Percentiles rank a stretch among this genome's conserved stretches.
Conservation (phyloP, 2,888 invertebrate genomes). For the Trachelus troglodyta region DNA sequence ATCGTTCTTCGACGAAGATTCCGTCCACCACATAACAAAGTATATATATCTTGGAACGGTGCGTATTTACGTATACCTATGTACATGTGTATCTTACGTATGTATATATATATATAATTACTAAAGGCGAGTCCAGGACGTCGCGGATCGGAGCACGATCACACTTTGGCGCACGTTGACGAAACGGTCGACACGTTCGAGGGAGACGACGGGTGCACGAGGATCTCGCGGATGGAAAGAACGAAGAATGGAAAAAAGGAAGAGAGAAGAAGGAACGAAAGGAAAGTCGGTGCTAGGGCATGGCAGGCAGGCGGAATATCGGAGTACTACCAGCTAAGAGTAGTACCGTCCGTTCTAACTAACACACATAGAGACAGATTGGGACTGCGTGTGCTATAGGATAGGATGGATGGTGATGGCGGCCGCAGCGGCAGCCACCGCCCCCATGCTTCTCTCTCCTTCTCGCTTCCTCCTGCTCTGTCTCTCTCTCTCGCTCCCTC, state of each 20-base stretch:
- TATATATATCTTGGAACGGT: neutral
- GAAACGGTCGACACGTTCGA: neutral
- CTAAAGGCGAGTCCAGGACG: slow-evolving; percentile 8
- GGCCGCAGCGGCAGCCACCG: slow-evolving; percentile 71
- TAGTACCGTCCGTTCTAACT: slow-evolving; percentile 51
- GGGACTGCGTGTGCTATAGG: slow-evolving; percentile 50
- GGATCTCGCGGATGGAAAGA: neutral
- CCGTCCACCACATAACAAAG: neutral
- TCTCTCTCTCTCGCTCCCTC: no score
- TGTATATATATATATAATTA: neutral
- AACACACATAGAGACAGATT: slow-evolving; percentile 43
- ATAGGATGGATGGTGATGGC: slow-evolving; percentile 69
- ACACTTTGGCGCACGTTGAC: neutral
- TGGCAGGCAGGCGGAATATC: slow-evolving; percentile 57
- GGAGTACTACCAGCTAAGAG: slow-evolving; percentile 57
- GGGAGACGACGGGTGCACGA: neutral
- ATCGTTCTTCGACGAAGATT: neutral
- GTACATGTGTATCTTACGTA: neutral
- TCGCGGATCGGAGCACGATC: neutral
- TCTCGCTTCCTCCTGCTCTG: slow-evolving; percentile 9
- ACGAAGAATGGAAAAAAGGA: slow-evolving; percentile 25
- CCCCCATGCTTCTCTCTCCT: slow-evolving; percentile 57
- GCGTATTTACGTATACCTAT: neutral
- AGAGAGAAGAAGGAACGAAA: slow-evolving; percentile 31
- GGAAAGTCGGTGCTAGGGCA: slow-evolving; percentile 60